Evolutionary conservation across 2,888 invertebrate genomes (phyloP).

Genomic region (Ferdinandea cuprea): DNA sequence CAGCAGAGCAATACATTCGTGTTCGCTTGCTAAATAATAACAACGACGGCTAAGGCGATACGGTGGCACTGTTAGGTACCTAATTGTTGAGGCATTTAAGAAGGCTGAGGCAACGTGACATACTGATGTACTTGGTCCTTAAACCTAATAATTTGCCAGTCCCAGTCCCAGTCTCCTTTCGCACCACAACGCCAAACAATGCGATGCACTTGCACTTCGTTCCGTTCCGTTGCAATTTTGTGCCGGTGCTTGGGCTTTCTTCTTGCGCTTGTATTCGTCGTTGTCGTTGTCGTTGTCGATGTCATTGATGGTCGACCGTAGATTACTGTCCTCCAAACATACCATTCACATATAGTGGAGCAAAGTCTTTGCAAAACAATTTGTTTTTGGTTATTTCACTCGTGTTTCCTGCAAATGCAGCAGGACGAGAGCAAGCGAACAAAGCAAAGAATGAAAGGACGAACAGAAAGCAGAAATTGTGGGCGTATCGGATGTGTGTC

Average conservation of each 20-base stretch:
- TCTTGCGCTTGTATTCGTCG: constrained; percentile 41
- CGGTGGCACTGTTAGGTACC: constrained; percentile 57
- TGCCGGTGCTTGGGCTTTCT: constrained; percentile 3
- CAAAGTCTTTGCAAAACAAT: constrained; percentile 56
- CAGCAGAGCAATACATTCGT: constrained; percentile 27
- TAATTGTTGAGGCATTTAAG: constrained; percentile 71
- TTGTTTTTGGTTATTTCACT: constrained; percentile 72
- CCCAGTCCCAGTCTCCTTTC: not conserved
- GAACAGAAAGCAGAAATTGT: constrained; percentile 47
- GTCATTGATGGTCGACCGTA: constrained; percentile 53
- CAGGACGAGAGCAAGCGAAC: constrained; percentile 25
- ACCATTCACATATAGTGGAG: not conserved
- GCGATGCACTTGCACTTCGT: constrained; percentile 3
- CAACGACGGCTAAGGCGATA: constrained; percentile 12
- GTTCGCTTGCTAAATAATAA: constrained; percentile 59
- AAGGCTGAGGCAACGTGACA: constrained; percentile 59
- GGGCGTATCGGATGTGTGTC: constrained; percentile 68
- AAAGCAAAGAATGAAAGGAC: constrained; percentile 30
- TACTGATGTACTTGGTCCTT: constrained; percentile 71
- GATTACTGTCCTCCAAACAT: constrained; percentile 2
- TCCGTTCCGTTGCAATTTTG: constrained; percentile 19
- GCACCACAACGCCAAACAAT: not conserved
- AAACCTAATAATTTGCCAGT: constrained; percentile 70
- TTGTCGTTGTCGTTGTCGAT: not conserved
- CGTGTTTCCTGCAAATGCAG: constrained; percentile 48